These are phyloP conservation scores for Rhagoletis zephyria DNA, from an alignment of 1,140 invertebrate genomes.

Conservation along the genomic window DNA sequence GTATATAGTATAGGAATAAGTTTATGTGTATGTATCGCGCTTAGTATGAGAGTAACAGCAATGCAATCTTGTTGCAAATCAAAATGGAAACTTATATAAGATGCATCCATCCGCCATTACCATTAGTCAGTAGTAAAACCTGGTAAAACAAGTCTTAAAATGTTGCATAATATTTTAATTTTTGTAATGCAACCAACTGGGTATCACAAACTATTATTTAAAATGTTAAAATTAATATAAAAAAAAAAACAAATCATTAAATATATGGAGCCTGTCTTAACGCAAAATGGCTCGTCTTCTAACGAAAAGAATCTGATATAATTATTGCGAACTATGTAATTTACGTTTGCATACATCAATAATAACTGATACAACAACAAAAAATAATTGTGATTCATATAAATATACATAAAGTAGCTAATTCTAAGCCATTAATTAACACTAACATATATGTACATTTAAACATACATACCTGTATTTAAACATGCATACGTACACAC, in stretches of 20 bases:
- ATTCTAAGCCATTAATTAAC: conserved; percentile 19
- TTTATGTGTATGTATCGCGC: not conserved
- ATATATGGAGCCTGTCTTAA: conserved; percentile 16
- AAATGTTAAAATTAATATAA: not conserved
- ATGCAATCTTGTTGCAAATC: conserved; percentile 6
- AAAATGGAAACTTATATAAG: not conserved
- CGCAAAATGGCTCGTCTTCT: conserved; percentile 24
- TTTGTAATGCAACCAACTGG: conserved; percentile 20
- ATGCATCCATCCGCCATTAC: conserved; percentile 31
- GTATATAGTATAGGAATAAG: not conserved
- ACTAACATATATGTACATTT: not conserved
- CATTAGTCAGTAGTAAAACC: conserved; percentile 29
- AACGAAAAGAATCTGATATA: not conserved
- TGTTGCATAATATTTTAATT: conserved; percentile 12
- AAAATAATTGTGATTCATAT: conserved; percentile 50
- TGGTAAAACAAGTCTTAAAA: conserved; percentile 25
- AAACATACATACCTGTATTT: conserved; percentile 28
- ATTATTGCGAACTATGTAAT: not conserved
- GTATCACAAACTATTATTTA: conserved; percentile 50
- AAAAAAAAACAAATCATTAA: not conserved
- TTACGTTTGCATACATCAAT: not conserved
- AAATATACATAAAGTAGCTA: conserved; percentile 4
- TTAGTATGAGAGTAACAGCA: not conserved
- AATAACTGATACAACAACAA: conserved; percentile 36
- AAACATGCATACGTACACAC: not conserved